phyloP scores from a whole-genome alignment of 2,113 vertebrate species.

The Ceratotherium simum region DNA sequence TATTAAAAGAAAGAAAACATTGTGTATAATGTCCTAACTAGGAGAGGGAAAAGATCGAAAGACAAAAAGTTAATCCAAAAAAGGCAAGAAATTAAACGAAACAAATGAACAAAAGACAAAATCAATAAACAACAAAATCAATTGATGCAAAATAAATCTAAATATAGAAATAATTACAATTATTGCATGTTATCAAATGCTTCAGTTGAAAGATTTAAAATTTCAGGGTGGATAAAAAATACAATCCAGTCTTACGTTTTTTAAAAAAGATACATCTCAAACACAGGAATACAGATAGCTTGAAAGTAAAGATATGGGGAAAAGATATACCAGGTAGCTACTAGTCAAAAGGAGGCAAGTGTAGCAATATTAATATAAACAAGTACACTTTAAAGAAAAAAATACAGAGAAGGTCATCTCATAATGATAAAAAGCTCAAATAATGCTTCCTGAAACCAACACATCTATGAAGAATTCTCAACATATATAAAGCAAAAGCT shows the following conservation, averaged over 20 bases:
- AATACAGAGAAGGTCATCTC: not conserved
- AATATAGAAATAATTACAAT: not conserved
- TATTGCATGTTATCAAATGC: not conserved
- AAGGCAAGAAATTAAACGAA: not conserved
- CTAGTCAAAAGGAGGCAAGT: not conserved
- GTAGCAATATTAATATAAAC: not conserved
- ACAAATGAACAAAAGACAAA: too few species aligned
- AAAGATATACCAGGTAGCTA: not conserved
- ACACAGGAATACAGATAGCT: not conserved
- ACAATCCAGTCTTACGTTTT: not conserved
- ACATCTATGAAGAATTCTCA: not conserved
- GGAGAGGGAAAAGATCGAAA: not conserved
- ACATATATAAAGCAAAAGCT: not conserved
- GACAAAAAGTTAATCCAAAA: not conserved
- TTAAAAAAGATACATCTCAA: not conserved
- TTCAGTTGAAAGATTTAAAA: not conserved
- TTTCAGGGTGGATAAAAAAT: not conserved
- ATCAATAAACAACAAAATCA: too few species aligned
- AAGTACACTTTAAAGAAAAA: not conserved
- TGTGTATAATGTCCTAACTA: not conserved
- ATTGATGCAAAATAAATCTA: not conserved
- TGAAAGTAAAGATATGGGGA: not conserved
- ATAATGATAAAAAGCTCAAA: not conserved
- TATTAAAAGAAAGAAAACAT: not conserved
- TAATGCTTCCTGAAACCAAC: not conserved